Evolutionary conservation across 2,113 vertebrate genomes (phyloP), one percentile per base, ranked within the genome.

Genomic region (Semnornis frantzii): DNA sequence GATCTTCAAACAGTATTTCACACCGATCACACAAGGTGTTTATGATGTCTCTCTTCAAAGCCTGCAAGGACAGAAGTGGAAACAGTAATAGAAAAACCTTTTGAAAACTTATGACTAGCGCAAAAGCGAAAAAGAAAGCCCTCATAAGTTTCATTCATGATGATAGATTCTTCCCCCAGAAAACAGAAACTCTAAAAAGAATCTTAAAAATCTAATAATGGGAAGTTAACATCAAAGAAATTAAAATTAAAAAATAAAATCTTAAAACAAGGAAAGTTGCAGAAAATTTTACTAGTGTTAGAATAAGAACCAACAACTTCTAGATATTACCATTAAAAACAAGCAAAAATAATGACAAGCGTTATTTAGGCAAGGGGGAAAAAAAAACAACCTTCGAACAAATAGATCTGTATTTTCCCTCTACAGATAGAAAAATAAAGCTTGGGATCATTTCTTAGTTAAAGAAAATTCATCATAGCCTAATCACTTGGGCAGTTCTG

Each of bases 1-100:
- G 96, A 91, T 99, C 99, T 91, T 99, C 99, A 97, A 99, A 98
- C 9, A 99, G 92, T 97, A 99, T 98, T 96, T 99, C 98, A 97
- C 98, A 98, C 60, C 99, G 98, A 62, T 98, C 98, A 91, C 97
- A 97, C 95, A 99, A 94, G 3, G 99, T 99, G 86, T 98, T 99
- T 93, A 99, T 93, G 48, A 98, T 96, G 71, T 99, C 99, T 96
- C 98, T 98, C 93, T 99, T 99, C 87, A 99, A 93, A 92, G 98
- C 97, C 99, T 99, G 94, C 12, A 89, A 75, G 37, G 50, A 94
- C 48, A 92, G 18, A 85, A 81, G 66, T 3, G 28, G 79, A 60
- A 71, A n/a, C 31, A 93, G n/a, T 58, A 92, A 91, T 13, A 62
- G 17, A 66, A 80, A 60, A 60, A 2, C 10, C 55, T 85, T n/a